Evolutionary conservation across 2,888 invertebrate genomes (phyloP), one percentile per base, ranked within the genome.

Genomic region (Crioceris asparagi): DNA sequence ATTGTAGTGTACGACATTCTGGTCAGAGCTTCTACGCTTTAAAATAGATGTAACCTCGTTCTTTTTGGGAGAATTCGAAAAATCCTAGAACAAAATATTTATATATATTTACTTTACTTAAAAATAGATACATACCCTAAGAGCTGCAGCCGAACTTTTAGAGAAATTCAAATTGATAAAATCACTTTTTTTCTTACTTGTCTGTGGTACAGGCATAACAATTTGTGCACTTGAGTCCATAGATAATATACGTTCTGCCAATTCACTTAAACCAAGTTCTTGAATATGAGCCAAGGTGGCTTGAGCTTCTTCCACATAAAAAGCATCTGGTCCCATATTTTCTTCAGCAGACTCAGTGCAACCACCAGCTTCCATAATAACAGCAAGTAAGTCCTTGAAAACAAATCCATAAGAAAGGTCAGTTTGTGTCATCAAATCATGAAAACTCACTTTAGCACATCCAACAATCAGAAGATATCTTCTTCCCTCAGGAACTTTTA

Each of bases 281-380:
- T 79, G 77, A 1, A 87, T 67, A 46, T 85, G 75, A 33, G 81
- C 77, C 3, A 92, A 61, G 2, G 90, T 90, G 44, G 86, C 85
- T 60, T 86, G 84, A 34, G 84, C 90, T 62, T 92, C 91, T 64
- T 91, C 88, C 0, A 92, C 84, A 53, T 88, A 87, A 62, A 88
- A 84, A 1, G 82, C 76, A 41, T 86, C 82, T 0, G 87, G 86
- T 0, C 79, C 76, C 21, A 73, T 71, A 30, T 71, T 65, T 12
- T 74, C 75, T 26, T 74, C 67, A 36, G 74, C 66, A 69, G 79
- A 60, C 55, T 77, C 76, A 3, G 81, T 80, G 52, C 79, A 80
- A 21, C 80, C 80, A n/a, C 81, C 83, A 15, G 79, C 75, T 66
- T 83, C 82, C 63, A 87, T 73, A 31, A 87, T 66, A 4, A 81